phyloP scores from a whole-genome alignment of 1,140 invertebrate species.

The Drosophila orena region DNA sequence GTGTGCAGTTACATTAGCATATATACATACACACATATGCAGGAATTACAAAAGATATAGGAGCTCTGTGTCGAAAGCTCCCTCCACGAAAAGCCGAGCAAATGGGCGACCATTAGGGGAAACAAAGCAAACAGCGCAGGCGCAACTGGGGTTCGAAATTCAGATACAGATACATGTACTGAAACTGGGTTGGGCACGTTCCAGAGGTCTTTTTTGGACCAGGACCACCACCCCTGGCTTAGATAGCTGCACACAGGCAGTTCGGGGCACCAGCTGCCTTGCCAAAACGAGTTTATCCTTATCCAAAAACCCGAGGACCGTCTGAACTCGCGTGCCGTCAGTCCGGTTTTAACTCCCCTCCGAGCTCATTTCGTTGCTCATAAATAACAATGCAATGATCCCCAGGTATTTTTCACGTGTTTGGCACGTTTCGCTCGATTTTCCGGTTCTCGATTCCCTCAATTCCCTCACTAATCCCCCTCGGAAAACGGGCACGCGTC shows the following conservation, averaged over 20 bases:
- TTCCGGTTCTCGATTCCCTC: conserved; percentile 86
- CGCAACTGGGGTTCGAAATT: conserved; percentile 40
- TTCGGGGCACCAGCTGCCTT: conserved; percentile 51
- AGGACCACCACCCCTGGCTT: conserved; percentile 41
- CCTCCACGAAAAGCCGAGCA: conserved; percentile 9
- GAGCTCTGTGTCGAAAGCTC: conserved; percentile 53
- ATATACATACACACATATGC: conserved; percentile 6
- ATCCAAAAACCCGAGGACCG: conserved; percentile 33
- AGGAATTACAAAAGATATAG: conserved; percentile 3
- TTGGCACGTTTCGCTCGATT: conserved; percentile 93
- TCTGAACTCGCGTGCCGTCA: conserved; percentile 50
- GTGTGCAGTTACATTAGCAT: conserved; percentile 55
- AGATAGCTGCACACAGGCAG: conserved; percentile 33
- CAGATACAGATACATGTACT: neutral
- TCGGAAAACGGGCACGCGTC: conserved; percentile 50
- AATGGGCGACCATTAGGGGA: conserved; percentile 22
- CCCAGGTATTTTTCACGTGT: conserved; percentile 96
- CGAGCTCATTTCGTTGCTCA: conserved; percentile 77
- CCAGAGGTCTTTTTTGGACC: conserved; percentile 14
- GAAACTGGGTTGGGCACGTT: conserved; percentile 58
- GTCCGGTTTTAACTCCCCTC: conserved; percentile 44
- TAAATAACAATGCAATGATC: conserved; percentile 84
- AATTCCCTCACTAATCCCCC: conserved; percentile 52
- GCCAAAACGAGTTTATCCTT: conserved; percentile 79
- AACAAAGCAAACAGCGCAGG: conserved; percentile 55